A percentile compares a stretch with the other conserved stretches of the same genome.
phyloP scores from a whole-genome alignment of 2,888 invertebrate genomes.

The Seira sanloemensis region DNA sequence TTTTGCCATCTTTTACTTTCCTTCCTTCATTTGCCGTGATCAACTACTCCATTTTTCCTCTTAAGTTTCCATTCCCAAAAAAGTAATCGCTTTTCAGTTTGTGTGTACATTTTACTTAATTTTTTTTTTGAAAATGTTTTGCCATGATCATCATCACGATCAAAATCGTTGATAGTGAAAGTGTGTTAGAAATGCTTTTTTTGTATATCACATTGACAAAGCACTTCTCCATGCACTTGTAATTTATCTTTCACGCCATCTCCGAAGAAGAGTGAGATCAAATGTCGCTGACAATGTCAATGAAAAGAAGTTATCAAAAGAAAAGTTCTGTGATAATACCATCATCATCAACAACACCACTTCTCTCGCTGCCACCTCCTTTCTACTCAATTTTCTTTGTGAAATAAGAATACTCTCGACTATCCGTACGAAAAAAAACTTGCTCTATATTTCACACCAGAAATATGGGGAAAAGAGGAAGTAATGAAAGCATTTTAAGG shows the following conservation, averaged over 20 bases:
- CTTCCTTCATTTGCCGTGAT: too few relatives aligned
- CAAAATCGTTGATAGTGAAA: neutral
- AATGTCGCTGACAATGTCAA: slow-evolving; percentile 59
- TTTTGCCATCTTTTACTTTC: too few relatives aligned
- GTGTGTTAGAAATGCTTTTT: too few relatives aligned
- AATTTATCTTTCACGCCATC: slow-evolving; percentile 43
- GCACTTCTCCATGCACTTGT: slow-evolving; percentile 15
- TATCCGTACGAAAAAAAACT: neutral
- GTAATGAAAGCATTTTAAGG: neutral
- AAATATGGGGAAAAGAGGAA: neutral
- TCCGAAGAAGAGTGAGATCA: slow-evolving; percentile 40
- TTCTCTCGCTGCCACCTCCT: neutral
- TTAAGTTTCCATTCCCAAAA: too few relatives aligned
- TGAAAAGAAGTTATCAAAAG: slow-evolving; percentile 57
- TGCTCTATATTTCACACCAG: neutral
- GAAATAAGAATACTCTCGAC: slow-evolving; percentile 3
- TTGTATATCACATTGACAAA: too few relatives aligned
- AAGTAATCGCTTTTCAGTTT: neutral
- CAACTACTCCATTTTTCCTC: too few relatives aligned
- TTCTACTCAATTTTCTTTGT: slow-evolving; percentile 17
- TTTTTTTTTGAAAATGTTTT: neutral
- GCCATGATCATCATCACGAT: neutral
- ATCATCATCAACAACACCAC: slow-evolving; percentile 29
- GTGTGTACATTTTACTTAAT: neutral
- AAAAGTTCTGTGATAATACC: slow-evolving; percentile 45